Conservation (phyloP, 1,140 invertebrate species). For the Globodera ellingtonae region DNA sequence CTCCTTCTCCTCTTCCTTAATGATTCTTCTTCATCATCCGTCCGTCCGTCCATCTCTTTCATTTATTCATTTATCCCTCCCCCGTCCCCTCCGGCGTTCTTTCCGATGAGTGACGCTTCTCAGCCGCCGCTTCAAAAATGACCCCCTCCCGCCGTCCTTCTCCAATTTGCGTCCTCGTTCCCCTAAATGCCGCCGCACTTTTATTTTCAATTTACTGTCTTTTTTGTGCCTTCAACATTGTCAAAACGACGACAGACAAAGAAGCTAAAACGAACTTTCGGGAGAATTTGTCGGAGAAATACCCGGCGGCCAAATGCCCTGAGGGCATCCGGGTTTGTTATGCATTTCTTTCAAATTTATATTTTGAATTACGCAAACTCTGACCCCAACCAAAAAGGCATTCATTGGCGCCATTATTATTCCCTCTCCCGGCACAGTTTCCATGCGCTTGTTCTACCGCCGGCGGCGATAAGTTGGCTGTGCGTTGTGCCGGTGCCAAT, state of each 20-base stretch:
- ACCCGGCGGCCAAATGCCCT: background rate
- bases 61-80: too few species aligned
- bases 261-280: background rate
- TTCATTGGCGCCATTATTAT: too few species aligned
- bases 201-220: background rate
- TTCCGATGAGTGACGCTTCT: background rate
- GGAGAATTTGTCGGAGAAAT: background rate
- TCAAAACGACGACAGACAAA: background rate
- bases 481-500: constrained; percentile 12
- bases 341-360: background rate
- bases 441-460: background rate
- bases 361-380: background rate
- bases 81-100: too few species aligned
- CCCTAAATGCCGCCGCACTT: background rate
- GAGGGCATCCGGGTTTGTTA: background rate
- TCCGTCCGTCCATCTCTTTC: too few species aligned
- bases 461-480: background rate
- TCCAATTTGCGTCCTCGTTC: background rate
- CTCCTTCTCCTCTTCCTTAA: background rate
- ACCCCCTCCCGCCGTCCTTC: too few species aligned
- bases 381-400: background rate
- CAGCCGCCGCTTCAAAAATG: background rate
- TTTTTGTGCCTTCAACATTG: background rate
- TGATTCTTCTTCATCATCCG: too few species aligned
- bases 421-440: background rate